These are phyloP conservation scores for Lepidochitona cinerea DNA, from an alignment of 2,888 invertebrate genomes.

Conservation along the genomic window DNA sequence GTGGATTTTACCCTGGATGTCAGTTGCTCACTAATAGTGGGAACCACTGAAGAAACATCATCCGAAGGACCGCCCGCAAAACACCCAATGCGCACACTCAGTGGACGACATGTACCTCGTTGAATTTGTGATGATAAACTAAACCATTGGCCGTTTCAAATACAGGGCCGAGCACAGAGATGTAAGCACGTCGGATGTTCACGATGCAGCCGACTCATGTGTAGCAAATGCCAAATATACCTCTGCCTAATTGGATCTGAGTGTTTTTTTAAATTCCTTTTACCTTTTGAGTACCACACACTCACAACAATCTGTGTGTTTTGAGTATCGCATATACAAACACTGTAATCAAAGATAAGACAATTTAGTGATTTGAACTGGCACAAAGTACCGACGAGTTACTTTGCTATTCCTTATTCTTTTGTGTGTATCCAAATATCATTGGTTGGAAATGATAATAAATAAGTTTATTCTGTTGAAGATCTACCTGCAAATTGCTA, in stretches of 20 bases:
- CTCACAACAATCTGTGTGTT: no score
- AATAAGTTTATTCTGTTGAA: no score
- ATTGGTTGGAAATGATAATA: no score
- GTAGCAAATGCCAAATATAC: not conserved
- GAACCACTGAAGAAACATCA: no score
- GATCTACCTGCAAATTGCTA: no score
- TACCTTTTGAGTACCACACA: no score
- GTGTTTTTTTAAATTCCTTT: conserved; percentile 3
- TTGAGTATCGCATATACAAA: no score
- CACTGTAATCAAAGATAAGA: no score
- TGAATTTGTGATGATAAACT: not conserved
- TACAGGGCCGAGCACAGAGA: not conserved
- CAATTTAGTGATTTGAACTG: no score
- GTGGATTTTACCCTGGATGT: not conserved
- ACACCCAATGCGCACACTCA: not conserved
- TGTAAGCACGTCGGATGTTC: not conserved
- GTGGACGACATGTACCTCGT: not conserved
- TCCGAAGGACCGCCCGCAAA: not conserved
- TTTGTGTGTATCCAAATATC: no score
- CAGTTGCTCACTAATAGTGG: not conserved
- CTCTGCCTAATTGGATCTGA: conserved; percentile 2
- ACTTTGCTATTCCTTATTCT: no score
- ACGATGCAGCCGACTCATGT: not conserved
- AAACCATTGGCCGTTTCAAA: conserved; percentile 12
- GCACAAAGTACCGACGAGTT: no score